Base-by-base conservation (phyloP, 2,888 invertebrate genomes). In the Athrips mouffetella region DNA sequence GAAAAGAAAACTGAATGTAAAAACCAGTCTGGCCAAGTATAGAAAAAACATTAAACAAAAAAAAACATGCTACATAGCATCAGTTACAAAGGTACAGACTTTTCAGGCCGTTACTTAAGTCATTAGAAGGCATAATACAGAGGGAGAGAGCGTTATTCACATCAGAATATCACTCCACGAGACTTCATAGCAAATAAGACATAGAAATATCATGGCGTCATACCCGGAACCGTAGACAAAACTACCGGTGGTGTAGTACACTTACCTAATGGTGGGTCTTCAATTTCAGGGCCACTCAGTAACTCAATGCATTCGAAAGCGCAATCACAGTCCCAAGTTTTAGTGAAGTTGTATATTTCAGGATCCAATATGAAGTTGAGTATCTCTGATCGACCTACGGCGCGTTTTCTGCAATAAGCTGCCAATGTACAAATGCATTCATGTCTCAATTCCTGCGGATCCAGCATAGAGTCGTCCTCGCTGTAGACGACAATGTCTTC, bases 181-280 rank as follows among this genome's bases (percentile, higher is more conserved):
- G n/a, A n/a, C n/a, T n/a, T n/a, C n/a, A n/a, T n/a, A n/a, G n/a
- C n/a, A n/a, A n/a, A n/a, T n/a, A n/a, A n/a, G n/a, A n/a, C n/a
- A n/a, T n/a, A n/a, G n/a, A n/a, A n/a, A n/a, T n/a, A n/a, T n/a
- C n/a, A n/a, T n/a, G n/a, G n/a, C n/a, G n/a, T n/a, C n/a, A n/a
- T n/a, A n/a, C n/a, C n/a, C n/a, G n/a, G n/a, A n/a, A n/a, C n/a
- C n/a, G n/a, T n/a, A n/a, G n/a, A n/a, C n/a, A n/a, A n/a, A n/a
- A n/a, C n/a, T n/a, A 27, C 8, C 7, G 27, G 2, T 27, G 2
- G 3, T 27, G 3, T 5, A 27, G 2, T 2, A 18, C 23, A 18
- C 15, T 61, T 76, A 88, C 88, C 83, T 56, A 75, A 54, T 25
- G 85, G 83, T 5, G 67, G 63, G 23, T 74, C 60, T 46, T 76